Base-by-base conservation (phyloP, 2,113 vertebrate species). In the Urocitellus parryii region DNA sequence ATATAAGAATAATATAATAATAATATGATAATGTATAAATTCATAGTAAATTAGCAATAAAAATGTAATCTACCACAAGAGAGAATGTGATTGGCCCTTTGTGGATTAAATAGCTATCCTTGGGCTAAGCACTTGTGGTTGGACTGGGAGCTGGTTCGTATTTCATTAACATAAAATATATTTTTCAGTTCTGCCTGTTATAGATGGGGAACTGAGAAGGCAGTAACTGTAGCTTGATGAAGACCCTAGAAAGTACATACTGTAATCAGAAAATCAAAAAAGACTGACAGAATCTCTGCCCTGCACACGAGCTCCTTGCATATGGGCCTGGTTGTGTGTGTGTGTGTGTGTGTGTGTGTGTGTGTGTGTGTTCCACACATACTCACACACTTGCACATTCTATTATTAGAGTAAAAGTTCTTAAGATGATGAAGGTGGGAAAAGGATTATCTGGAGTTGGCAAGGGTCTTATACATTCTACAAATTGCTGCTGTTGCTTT, bases 321-420 rank as follows among this genome's bases (percentile, higher is more conserved):
- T 27, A 4, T 32, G 34, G 77, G 32, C 12, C 9, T 4, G 37
- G 9, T 37, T 42, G 51, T 3, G 48, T 1, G 2, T 24, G 14
- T 13, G 22, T 6, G 14, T 13, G 22, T 51, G 48, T 51, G 48
- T 13, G 48, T 51, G 12, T 42, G 51, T 7, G 45, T 7, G 48
- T 1, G 2, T 24, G 14, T 13, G 22, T 6, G n/a, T n/a, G n/a
- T n/a, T 48, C 42, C 11, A 34, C 5, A 8, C 6, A 4, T 10
- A n/a, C 2, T 20, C 3, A 48, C 34, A 51, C 34, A 53, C 2
- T 39, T 70, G 56, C 29, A 65, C 3, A 37, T 3, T 61, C 70
- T 20, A 67, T 70, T 18, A 61, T 25, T 70, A 67, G 16, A 34
- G 67, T 67, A 88, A 80, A 90, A 27, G 3, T 25, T 77, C 65